A percentile compares a stretch with the other conserved stretches of the same genome.
Evolutionary conservation across 2,888 invertebrate genomes (phyloP).

Genomic region (Brachypalpus laphriformis): DNA sequence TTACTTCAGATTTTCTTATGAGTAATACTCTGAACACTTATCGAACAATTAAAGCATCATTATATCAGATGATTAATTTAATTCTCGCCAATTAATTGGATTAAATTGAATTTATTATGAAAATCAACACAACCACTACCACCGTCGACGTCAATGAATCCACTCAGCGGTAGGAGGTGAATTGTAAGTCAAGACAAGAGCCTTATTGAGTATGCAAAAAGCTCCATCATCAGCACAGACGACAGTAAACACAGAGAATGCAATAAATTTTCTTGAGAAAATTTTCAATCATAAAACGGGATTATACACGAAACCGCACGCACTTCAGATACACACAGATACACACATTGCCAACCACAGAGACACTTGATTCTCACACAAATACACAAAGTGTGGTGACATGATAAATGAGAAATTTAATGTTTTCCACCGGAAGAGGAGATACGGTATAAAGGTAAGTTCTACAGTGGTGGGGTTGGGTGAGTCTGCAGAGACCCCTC

Average conservation of each 20-base stretch:
- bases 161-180: neutral
- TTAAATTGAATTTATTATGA: constrained; percentile 60
- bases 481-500: neutral
- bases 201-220: neutral
- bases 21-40: constrained; percentile 22
- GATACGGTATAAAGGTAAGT: constrained; percentile 35
- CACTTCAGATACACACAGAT: constrained; percentile 9
- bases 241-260: constrained; percentile 15
- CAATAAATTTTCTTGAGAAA: constrained; percentile 55
- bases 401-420: constrained; percentile 70
- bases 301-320: constrained; percentile 58
- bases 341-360: neutral
- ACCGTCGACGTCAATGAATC: neutral
- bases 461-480: neutral
- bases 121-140: constrained; percentile 11
- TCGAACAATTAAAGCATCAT: constrained; percentile 41
- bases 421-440: constrained; percentile 53
- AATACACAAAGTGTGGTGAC: constrained; percentile 58
- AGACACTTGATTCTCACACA: neutral
- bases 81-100: constrained; percentile 56
- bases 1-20: neutral
- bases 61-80: constrained; percentile 57
- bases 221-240: neutral
- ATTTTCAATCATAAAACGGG: constrained; percentile 58
- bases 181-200: neutral